Evolutionary conservation across 53 echinoderm and acorn worm genomes (phyloP).

Genomic region (Apostichopus leukothele): DNA sequence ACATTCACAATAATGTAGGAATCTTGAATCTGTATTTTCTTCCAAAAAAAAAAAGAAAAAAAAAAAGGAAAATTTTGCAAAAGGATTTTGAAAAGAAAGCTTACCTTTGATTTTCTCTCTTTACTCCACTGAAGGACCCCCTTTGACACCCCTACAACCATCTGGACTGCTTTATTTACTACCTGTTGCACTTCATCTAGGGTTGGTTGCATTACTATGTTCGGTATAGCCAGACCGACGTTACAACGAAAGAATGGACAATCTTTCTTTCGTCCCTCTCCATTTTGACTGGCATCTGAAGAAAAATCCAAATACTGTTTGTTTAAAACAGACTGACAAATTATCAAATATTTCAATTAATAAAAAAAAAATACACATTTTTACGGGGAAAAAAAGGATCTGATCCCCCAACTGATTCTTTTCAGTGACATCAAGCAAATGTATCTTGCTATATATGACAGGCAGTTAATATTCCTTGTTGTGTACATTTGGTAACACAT

Average conservation of each 20-base stretch:
- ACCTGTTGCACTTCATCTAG: constrained; percentile 95
- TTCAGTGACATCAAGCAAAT: no score
- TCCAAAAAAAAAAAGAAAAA: no score
- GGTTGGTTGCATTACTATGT: constrained; percentile 95
- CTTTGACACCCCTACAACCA: constrained; percentile 81
- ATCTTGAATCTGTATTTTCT: not conserved
- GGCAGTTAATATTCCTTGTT: no score
- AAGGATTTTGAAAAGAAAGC: not conserved
- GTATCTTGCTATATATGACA: no score
- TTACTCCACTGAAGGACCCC: constrained; percentile 94
- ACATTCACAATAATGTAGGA: not conserved
- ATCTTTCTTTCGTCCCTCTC: constrained; percentile 71
- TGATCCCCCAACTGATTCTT: no score
- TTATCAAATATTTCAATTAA: no score
- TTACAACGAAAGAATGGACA: constrained; percentile 95
- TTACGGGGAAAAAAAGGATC: no score
- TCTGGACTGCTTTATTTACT: constrained; percentile 92
- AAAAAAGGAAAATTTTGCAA: no score
- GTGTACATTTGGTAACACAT: no score
- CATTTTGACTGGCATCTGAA: constrained; percentile 24
- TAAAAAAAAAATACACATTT: no score
- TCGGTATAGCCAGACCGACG: constrained; percentile 88
- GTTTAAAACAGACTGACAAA: no score
- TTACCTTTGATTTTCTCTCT: constrained; percentile 93
- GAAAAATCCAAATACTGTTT: no score